These are phyloP conservation scores for Harpagus bidentatus DNA, from an alignment of 2,113 vertebrate genomes.

Conservation along the genomic window DNA sequence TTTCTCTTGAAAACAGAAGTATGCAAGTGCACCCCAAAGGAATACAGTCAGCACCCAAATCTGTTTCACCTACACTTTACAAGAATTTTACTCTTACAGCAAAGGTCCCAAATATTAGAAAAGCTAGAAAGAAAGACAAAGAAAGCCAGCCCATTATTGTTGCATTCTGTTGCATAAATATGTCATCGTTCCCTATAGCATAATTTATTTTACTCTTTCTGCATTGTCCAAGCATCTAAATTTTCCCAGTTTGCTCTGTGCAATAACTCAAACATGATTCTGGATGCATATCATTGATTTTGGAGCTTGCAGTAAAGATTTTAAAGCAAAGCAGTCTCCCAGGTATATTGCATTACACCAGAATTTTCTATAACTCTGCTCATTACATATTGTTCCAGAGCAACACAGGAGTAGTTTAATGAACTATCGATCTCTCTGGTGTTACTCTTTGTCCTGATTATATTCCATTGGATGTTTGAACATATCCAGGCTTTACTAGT, in stretches of 20 bases:
- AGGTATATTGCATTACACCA: neutral
- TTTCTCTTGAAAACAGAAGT: neutral
- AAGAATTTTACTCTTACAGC: neutral
- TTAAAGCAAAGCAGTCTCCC: neutral
- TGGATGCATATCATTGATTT: neutral
- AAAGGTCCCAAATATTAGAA: neutral
- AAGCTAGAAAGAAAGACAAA: neutral
- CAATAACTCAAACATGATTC: neutral
- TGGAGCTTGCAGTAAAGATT: neutral
- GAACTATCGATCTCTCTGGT: neutral
- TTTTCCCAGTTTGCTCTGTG: neutral
- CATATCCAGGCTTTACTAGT: neutral
- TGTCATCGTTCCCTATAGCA: neutral
- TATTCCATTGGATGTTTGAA: neutral
- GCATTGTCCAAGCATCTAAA: neutral
- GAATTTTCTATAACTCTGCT: neutral
- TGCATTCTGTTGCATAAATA: neutral
- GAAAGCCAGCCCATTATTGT: neutral
- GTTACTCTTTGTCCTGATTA: neutral
- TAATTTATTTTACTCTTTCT: neutral
- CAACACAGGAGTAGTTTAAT: neutral
- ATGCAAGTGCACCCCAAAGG: accelerated
- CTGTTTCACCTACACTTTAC: neutral
- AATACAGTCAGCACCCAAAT: neutral
- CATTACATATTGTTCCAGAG: neutral